A percentile compares a stretch with the other conserved stretches of the same genome.
Evolutionary conservation across 2,113 vertebrate genomes (phyloP).

Genomic region (Salminus brasiliensis): DNA sequence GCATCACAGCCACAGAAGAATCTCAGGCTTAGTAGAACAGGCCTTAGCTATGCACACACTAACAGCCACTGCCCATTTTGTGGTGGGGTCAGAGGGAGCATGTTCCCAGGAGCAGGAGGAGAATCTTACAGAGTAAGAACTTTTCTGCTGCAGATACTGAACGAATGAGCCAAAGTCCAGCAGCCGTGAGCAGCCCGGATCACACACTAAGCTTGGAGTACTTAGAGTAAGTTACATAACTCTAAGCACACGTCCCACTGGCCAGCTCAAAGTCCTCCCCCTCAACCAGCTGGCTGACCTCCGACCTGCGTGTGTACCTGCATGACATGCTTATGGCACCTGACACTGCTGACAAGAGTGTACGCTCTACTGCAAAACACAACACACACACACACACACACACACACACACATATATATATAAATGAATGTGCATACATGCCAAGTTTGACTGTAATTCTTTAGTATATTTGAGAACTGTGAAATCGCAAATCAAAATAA

Average conservation of each 20-base stretch:
- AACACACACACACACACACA: background rate
- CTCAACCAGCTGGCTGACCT: constrained; percentile 39
- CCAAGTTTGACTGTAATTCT: too few relatives aligned
- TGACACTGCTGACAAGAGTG: constrained; percentile 24
- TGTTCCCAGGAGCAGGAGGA: background rate
- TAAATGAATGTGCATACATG: too few relatives aligned
- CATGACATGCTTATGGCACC: constrained; percentile 17
- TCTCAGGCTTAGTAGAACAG: background rate
- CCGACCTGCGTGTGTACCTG: constrained; percentile 18
- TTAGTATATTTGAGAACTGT: too few relatives aligned
- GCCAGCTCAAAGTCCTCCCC: constrained; percentile 36
- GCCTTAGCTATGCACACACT: background rate
- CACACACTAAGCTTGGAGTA: background rate
- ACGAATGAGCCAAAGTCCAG: constrained; percentile 33
- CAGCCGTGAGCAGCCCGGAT: background rate
- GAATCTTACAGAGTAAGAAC: background rate
- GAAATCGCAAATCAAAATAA: too few relatives aligned
- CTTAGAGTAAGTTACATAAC: constrained; percentile 33
- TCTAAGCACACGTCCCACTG: constrained; percentile 4
- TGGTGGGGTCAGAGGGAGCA: background rate
- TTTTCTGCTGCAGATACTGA: constrained; percentile 22
- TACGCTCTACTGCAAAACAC: background rate
- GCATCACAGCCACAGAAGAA: constrained; percentile 11
- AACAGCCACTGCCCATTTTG: background rate
- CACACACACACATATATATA: too few relatives aligned